A percentile compares a stretch with the other conserved stretches of the same genome.
These are phyloP conservation scores for Bombus confusus DNA, from an alignment of 1,140 invertebrate genomes.

Conservation along the genomic window DNA sequence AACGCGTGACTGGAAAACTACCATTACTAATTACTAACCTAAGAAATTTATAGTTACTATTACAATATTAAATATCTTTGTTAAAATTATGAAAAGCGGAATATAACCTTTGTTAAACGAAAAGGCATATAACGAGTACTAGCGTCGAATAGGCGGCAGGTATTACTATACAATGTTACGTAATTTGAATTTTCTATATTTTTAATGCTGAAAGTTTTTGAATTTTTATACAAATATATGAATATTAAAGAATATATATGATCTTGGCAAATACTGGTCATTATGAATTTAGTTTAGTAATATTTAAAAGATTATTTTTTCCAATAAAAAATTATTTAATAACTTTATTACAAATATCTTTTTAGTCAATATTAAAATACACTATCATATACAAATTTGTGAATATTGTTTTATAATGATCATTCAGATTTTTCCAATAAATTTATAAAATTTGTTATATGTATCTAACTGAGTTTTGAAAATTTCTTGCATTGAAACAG, in stretches of 20 bases:
- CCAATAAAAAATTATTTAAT: neutral
- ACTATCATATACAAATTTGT: neutral
- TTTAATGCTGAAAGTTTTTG: neutral
- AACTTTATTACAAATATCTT: neutral
- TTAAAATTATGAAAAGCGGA: neutral
- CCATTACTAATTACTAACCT: neutral
- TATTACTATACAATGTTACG: neutral
- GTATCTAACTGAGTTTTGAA: slow-evolving; percentile 77
- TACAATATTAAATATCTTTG: neutral
- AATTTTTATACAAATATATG: neutral
- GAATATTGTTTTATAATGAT: neutral
- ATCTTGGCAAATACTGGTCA: neutral
- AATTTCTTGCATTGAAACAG: slow-evolving; percentile 76
- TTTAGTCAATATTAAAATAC: neutral
- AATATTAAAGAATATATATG: neutral
- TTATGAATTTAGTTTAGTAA: neutral
- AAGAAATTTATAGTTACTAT: neutral
- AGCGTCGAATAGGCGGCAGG: neutral
- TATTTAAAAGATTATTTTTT: neutral
- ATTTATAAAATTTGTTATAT: slow-evolving; percentile 81
- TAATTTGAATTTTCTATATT: neutral
- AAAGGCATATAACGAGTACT: neutral
- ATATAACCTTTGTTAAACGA: neutral
- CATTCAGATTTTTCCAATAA: slow-evolving; percentile 79
- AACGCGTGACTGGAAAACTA: neutral